Evolutionary conservation across 2,888 invertebrate genomes (phyloP), one percentile per base, ranked within the genome.

Genomic region (Lasioglossum villosulum): DNA sequence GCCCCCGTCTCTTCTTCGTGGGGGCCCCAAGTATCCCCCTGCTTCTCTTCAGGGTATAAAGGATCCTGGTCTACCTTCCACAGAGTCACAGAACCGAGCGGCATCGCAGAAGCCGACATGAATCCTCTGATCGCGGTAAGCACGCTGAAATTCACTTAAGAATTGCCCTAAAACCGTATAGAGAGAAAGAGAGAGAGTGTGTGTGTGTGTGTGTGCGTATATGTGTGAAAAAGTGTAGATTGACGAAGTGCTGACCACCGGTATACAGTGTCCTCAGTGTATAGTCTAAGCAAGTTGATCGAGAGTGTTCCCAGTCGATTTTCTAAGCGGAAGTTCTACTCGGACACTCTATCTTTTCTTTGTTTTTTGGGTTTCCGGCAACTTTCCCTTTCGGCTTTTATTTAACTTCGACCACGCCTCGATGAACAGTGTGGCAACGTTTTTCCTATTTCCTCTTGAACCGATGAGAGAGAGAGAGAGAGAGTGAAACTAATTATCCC

Each of bases 101-200:
- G 95, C 95, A 94, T 94, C 93, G 94, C 93, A 94, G 94, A 94
- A 94, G 94, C 94, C 94, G 94, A 93, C 94, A 95, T 95, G 95
- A 94, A 94, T 94, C 94, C 94, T 94, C 94, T 95, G 93, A 93
- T 95, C 94, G 95, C 94, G 95, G 95, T 95, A 95, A 95, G 95
- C 94, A 93, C 80, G 80, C 71, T 71, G 37, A 52, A 80, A 79
- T 85, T 85, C 71, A 77, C 66, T 76, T 83, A 83, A 34, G 63
- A 80, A 79, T 85, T 85, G 63, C 71, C 70, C 78, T 83, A 80
- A 27, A 63, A 63, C 16, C 37, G n/a, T 74, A 19, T 66, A 78
- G 66, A 37, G 52, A 45, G 70, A 71, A 37, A 78, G 70, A 80
- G 48, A 75, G 66, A 82, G 52, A 77, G 74, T 78, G 45, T 56